These are phyloP conservation scores for Oegoconia quadripuncta DNA, from an alignment of 2,888 invertebrate genomes.

Conservation along the genomic window DNA sequence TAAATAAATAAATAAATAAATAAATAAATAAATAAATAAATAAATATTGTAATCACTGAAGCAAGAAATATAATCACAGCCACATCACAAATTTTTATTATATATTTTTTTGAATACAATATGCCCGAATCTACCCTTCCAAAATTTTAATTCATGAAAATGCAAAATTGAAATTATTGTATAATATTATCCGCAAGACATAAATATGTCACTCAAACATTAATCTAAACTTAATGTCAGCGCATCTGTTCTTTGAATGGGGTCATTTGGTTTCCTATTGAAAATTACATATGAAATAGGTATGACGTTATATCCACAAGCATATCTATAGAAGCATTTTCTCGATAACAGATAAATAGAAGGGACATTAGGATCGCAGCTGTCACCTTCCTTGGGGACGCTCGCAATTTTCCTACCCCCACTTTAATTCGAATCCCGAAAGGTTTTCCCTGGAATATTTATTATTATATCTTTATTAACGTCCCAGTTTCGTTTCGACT, in stretches of 20 bases:
- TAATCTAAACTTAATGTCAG: conserved; percentile 17
- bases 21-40: no score
- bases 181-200: no score
- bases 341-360: conserved; percentile 72
- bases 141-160: no score
- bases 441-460: conserved; percentile 71
- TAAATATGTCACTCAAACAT: no score
- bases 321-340: conserved; percentile 44
- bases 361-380: conserved; percentile 70
- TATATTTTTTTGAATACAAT: no score
- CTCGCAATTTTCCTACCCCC: conserved; percentile 75
- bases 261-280: conserved; percentile 22
- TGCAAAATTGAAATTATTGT: no score
- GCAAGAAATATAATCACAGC: no score
- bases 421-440: conserved; percentile 74
- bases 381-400: conserved; percentile 72
- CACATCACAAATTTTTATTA: no score
- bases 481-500: conserved; percentile 51
- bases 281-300: conserved; percentile 27
- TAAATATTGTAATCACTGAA: no score
- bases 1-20: no score
- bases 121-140: no score
- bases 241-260: conserved; percentile 35
- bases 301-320: conserved; percentile 41
- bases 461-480: conserved; percentile 78